Conservation (phyloP, 2,797 vertebrate species). For the Enteromius mattozi region DNA sequence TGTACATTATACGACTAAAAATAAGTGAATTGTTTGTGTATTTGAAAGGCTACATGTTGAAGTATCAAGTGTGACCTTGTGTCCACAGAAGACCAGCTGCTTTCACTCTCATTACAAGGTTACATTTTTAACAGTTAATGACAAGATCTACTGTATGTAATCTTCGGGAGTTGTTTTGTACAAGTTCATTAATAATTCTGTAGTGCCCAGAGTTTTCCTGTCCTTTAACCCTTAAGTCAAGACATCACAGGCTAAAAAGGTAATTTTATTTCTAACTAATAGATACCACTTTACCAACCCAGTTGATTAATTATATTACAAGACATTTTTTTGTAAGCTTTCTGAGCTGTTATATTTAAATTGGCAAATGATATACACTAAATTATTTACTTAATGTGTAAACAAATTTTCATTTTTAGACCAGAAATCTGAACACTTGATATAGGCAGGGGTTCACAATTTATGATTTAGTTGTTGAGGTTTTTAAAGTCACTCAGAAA, state of each 20-base stretch:
- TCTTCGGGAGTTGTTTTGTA: not conserved
- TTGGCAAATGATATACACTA: not conserved
- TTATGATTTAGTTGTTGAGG: not conserved
- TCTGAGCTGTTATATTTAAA: not conserved
- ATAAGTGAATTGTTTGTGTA: not conserved
- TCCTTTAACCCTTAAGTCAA: not conserved
- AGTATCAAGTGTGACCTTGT: constrained; percentile 25
- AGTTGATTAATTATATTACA: not conserved
- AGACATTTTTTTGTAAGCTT: not conserved
- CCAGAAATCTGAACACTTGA: not conserved
- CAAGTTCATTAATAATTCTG: not conserved
- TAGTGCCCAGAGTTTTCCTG: not conserved
- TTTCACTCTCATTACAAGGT: not conserved
- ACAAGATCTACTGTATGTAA: not conserved
- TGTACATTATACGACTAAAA: not conserved
- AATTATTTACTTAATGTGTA: not conserved
- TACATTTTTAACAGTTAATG: not conserved
- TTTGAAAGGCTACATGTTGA: not conserved
- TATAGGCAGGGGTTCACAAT: not conserved
- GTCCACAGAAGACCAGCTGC: not conserved
- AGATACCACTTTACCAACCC: not conserved
- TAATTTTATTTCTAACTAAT: not conserved
- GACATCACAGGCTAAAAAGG: not conserved
- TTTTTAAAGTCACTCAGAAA: not conserved
- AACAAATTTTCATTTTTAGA: not conserved